Evolutionary conservation across 2,797 vertebrate species (phyloP).

Genomic region (Platyrinchus mystaceus): DNA sequence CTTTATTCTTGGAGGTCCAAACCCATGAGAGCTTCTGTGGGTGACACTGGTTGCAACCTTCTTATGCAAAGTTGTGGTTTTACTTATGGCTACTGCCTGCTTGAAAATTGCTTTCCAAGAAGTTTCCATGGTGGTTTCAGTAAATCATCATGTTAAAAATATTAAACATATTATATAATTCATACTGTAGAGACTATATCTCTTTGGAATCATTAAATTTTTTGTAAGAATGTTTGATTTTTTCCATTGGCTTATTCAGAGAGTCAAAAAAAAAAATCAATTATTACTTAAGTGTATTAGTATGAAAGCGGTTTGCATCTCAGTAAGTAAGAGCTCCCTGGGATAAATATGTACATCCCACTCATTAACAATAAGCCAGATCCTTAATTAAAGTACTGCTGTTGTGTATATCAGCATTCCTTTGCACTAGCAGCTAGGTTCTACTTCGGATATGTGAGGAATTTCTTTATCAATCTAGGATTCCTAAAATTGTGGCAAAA

Average conservation of each 20-base stretch:
- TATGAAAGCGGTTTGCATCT: not conserved
- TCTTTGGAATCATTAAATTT: not conserved
- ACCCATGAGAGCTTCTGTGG: rapidly evolving
- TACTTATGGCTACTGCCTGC: not conserved
- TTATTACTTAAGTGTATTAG: not conserved
- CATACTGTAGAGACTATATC: not conserved
- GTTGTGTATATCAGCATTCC: not conserved
- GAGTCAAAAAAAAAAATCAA: not conserved
- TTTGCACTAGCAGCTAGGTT: not conserved
- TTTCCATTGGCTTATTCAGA: not conserved
- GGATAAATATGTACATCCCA: not conserved
- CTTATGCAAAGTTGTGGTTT: not conserved
- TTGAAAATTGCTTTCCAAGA: not conserved
- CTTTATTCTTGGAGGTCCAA: not conserved
- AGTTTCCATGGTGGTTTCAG: not conserved
- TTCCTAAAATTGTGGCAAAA: not conserved
- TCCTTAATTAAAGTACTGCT: not conserved
- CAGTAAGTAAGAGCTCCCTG: not conserved
- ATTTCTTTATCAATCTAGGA: not conserved
- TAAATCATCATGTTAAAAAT: not conserved
- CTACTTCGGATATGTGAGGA: not conserved
- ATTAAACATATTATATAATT: not conserved
- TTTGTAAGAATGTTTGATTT: not conserved
- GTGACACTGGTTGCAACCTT: not conserved
- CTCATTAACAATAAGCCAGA: not conserved